Evolutionary conservation across 2,797 vertebrate species (phyloP).

Genomic region (Chromis chromis): DNA sequence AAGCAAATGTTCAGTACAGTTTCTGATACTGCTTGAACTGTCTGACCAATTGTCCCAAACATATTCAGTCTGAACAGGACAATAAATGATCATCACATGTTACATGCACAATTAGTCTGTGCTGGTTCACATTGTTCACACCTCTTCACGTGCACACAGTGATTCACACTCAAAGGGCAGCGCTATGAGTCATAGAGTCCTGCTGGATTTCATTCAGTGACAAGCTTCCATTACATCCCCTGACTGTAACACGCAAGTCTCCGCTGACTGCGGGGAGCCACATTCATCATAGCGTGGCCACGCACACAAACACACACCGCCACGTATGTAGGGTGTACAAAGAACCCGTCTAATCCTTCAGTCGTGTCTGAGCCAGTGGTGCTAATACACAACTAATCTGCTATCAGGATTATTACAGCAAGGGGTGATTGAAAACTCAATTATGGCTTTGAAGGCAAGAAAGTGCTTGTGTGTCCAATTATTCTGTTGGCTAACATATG

Average conservation of each 20-base stretch:
- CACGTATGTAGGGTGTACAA: conserved; percentile 21
- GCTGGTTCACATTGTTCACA: conserved; percentile 34
- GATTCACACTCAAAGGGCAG: conserved; percentile 34
- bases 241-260: conserved; percentile 41
- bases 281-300: conserved; percentile 16
- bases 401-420: conserved; percentile 43
- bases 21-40: not conserved
- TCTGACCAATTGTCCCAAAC: not conserved
- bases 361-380: conserved; percentile 37
- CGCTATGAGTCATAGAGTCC: conserved; percentile 51
- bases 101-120: conserved; percentile 7
- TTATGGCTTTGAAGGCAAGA: conserved; percentile 42
- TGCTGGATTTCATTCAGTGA: conserved; percentile 60
- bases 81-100: not conserved
- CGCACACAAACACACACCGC: conserved; percentile 7
- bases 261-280: conserved; percentile 23
- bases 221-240: conserved; percentile 41
- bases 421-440: conserved; percentile 54
- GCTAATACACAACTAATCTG: conserved; percentile 53
- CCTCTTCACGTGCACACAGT: not conserved
- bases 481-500: conserved; percentile 43
- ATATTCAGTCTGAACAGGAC: not conserved
- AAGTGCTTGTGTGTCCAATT: conserved; percentile 1
- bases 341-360: conserved; percentile 39
- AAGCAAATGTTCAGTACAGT: not conserved